phyloP scores from a whole-genome alignment of 2,888 invertebrate species.

The Boloria selene region DNA sequence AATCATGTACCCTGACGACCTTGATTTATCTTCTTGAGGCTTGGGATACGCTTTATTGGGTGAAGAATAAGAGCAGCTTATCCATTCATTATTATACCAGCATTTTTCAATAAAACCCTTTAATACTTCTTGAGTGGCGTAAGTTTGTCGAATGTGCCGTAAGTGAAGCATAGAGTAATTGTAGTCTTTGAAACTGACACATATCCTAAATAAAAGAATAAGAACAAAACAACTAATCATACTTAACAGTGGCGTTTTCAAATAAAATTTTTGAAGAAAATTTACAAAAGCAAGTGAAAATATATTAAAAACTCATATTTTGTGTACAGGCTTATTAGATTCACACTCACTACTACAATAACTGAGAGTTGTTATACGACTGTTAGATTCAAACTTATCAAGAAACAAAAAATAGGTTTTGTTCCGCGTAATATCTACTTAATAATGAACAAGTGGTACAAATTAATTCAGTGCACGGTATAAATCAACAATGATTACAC shows the following conservation, averaged over 20 bases:
- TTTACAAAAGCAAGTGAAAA: not conserved
- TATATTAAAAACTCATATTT: not conserved
- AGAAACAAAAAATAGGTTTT: not conserved
- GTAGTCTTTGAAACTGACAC: too few species aligned
- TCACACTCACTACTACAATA: slow-evolving; percentile 17
- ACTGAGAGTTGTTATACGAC: slow-evolving; percentile 42
- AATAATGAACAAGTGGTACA: not conserved
- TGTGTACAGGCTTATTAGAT: not conserved
- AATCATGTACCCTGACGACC: too few species aligned
- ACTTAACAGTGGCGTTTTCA: too few species aligned
- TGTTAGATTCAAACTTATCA: slow-evolving; percentile 7
- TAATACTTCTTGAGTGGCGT: too few species aligned
- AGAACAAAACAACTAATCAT: too few species aligned
- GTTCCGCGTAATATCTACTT: not conserved
- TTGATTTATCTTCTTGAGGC: too few species aligned
- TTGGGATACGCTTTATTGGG: not conserved
- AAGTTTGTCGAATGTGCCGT: too few species aligned
- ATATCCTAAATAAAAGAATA: too few species aligned
- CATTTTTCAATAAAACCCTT: not conserved
- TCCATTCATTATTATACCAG: slow-evolving; percentile 2
- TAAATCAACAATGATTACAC: slow-evolving; percentile 9
- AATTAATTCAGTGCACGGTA: not conserved
- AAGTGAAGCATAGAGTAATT: too few species aligned
- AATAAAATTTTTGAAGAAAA: not conserved
- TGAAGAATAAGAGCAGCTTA: not conserved